Evolutionary conservation across 2,888 invertebrate species (phyloP), one percentile per base, ranked within the genome.

Genomic region (Pediacus dermestoides): DNA sequence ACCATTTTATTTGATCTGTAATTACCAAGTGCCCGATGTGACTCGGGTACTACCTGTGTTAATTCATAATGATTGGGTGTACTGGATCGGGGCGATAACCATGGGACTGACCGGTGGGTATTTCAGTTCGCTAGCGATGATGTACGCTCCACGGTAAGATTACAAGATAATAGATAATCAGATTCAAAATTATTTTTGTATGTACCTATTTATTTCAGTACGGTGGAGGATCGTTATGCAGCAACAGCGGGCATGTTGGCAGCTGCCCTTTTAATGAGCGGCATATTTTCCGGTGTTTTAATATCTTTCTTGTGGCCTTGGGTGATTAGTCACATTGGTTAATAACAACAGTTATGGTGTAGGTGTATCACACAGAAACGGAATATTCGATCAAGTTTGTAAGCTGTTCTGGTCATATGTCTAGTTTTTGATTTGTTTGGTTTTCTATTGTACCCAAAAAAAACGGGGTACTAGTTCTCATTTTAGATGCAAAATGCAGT

Each of bases 231-330:
- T 0, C 82, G 88, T 58, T 75, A 91, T 66, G 85, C 89, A 9
- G 73, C 85, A 0, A 84, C 82, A 0, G 96, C 96, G 0, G 96
- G 96, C 39, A 97, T 97, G 97, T 88, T 93, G 67, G 95, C 89
- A 25, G 93, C 89, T 0, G 94, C 97, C 11, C 85, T 85, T 58
- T 76, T 99, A 1, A 85, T 96, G 16, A 83, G 91, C 0, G 96
- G 96, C 27, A 86, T 96, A 31, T 81, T 90, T 42, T 60, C 72
- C 4, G 96, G 96, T n/a, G 80, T 96, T 42, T 61, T 79, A 45
- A 84, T 86, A 63, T 81, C 88, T 0, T 77, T 84, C 52, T 57
- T 83, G 25, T 78, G 84, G 69, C 86, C 89, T 9, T 64, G 69
- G 50, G 56, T 87, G 12, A 79, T 83, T 13, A 55, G 58, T 23